Base-by-base conservation (phyloP, 2,888 invertebrate species). In the Ormyrus thymus region DNA sequence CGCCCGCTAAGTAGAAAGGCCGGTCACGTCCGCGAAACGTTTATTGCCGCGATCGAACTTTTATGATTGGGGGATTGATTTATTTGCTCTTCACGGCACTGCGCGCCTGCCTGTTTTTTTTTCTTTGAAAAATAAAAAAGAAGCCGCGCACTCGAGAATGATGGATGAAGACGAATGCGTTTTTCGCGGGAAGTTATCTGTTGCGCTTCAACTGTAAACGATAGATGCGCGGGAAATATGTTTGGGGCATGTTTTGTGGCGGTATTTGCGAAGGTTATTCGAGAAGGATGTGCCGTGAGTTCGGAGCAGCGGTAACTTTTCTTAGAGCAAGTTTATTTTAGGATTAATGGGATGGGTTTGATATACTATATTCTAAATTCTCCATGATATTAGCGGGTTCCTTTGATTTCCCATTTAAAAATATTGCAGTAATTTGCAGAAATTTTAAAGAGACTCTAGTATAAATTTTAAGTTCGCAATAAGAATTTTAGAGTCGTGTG, bases 11-110 rank as follows among this genome's bases (percentile, higher is more conserved):
- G 29, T 2, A 7, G 6, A 43, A 64, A 55, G 10, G 29, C 64
- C 48, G 56, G 64, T 65, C 56, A 64, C 55, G 73, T 55, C 46
- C 46, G 13, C 10, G 29, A 43, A 56, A 43, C 65, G 56, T 65
- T 73, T 73, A 65, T 65, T 56, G 50, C 65, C 11, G 56, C 56
- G 13, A 73, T 73, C 72, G 72, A 64, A 64, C 15, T 73, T 73
- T 62, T 64, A 70, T 50, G 71, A 50, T 59, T 43, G 61, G n/a
- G 9, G 53, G 51, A 72, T 72, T 72, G 71, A 72, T 72, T 72
- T 72, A 72, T 72, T 72, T 70, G 48, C 7, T 64, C 4, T 48
- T 66, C 66, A 7, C 7, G 2, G 8, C n/a, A n/a, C 15, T 8
- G 11, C 4, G 4, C 4, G 29, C 29, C 29, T 29, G 29, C 45